A percentile compares a stretch with the other conserved stretches of the same genome.
phyloP scores from a whole-genome alignment of 2,113 vertebrate species.

The Hassar affinis region DNA sequence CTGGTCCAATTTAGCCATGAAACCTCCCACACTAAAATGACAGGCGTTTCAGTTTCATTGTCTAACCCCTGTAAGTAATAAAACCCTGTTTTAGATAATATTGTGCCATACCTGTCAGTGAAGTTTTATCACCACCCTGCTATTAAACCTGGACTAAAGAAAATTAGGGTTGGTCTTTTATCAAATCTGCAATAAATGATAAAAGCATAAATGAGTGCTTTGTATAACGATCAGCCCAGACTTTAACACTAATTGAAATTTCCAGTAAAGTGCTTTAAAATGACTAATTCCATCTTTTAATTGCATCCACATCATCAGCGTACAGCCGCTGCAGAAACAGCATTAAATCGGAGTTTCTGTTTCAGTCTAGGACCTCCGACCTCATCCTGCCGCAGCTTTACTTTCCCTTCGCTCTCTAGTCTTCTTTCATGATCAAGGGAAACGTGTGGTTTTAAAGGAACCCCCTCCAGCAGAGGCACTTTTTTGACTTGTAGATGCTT shows the following conservation, averaged over 20 bases:
- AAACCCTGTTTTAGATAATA: no score
- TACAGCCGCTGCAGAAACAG: background rate
- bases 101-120: no score
- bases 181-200: background rate
- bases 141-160: background rate
- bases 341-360: background rate
- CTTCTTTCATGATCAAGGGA: constrained; percentile 4
- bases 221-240: background rate
- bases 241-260: background rate
- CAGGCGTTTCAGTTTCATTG: no score
- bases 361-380: background rate
- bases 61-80: no score
- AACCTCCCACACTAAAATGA: no score
- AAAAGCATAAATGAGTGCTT: background rate
- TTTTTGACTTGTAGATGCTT: background rate
- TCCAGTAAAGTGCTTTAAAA: background rate
- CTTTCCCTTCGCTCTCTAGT: background rate
- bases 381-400: background rate
- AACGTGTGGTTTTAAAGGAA: background rate
- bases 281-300: background rate
- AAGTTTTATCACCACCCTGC: background rate
- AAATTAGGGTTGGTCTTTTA: background rate
- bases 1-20: no score
- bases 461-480: background rate
- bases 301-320: background rate